Evolutionary conservation across 1,140 invertebrate species (phyloP).

Genomic region (Bombus pascuorum): DNA sequence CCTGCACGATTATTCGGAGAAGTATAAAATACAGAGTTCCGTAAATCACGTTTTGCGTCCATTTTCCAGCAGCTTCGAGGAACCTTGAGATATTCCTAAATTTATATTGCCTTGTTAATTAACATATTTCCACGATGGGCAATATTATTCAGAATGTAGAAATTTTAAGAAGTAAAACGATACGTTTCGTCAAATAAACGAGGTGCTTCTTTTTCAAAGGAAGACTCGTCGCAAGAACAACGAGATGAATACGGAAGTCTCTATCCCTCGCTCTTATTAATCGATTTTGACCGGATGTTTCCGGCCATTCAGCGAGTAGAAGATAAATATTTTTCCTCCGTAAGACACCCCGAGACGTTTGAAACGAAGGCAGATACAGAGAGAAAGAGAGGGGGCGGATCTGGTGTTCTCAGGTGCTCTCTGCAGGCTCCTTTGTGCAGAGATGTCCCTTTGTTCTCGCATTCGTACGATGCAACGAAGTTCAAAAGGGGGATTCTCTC

Average conservation of each 20-base stretch:
- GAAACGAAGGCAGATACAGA: neutral
- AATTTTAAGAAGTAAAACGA: too few relatives aligned
- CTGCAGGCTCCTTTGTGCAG: slow-evolving; percentile 36
- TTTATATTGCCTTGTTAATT: neutral
- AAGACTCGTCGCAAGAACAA: neutral
- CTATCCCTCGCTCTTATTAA: slow-evolving; percentile 3
- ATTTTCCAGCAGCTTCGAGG: neutral
- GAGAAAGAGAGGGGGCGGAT: neutral
- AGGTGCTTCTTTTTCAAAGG: neutral
- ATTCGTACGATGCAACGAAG: slow-evolving; percentile 46
- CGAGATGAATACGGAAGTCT: neutral
- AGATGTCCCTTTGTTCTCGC: slow-evolving; percentile 45
- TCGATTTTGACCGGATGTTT: slow-evolving; percentile 16
- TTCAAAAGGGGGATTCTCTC: slow-evolving; percentile 51
- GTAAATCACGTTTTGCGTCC: slow-evolving; percentile 22
- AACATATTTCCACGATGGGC: neutral
- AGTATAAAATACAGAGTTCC: neutral
- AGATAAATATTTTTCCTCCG: slow-evolving; percentile 42
- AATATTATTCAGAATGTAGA: neutral
- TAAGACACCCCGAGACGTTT: neutral
- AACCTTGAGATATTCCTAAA: neutral
- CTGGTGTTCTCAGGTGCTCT: neutral
- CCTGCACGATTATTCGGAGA: neutral
- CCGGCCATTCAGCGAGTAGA: neutral
- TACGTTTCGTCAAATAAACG: neutral